phyloP scores from a whole-genome alignment of 2,113 vertebrate genomes.

The Ammodytes marinus region DNA sequence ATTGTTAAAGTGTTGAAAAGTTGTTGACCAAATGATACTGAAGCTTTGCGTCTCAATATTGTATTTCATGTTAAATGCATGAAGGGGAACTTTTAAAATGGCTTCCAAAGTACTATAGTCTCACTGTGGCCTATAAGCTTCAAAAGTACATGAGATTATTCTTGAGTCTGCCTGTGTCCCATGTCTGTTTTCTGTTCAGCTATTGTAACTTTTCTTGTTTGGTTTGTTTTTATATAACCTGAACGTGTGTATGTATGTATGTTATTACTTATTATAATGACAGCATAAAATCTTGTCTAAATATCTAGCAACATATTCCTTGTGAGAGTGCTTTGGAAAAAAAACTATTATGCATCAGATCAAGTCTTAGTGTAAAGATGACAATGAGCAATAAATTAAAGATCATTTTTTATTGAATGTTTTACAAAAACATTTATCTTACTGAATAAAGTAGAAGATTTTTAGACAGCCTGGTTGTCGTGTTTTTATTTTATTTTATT shows the following conservation, averaged over 20 bases:
- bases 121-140: not conserved
- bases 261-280: slow-evolving; percentile 64
- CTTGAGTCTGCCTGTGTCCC: slow-evolving; percentile 65
- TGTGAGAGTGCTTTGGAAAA: slow-evolving; percentile 79
- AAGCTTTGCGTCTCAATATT: slow-evolving; percentile 28
- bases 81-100: slow-evolving; percentile 36
- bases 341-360: slow-evolving; percentile 83
- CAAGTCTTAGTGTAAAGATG: slow-evolving; percentile 79
- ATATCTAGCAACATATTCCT: slow-evolving; percentile 78
- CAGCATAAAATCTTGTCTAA: slow-evolving; percentile 74
- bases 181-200: slow-evolving; percentile 55
- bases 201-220: slow-evolving; percentile 74
- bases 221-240: slow-evolving; percentile 79
- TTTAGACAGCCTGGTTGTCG: slow-evolving; percentile 76
- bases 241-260: slow-evolving; percentile 70
- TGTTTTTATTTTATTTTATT: slow-evolving; percentile 13
- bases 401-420: slow-evolving; percentile 88
- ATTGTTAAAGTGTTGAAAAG: slow-evolving; percentile 2
- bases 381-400: slow-evolving; percentile 87
- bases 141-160: slow-evolving; percentile 52
- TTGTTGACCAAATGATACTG: slow-evolving; percentile 2
- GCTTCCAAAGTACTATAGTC: not conserved
- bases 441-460: slow-evolving; percentile 88
- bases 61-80: slow-evolving; percentile 30
- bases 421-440: slow-evolving; percentile 85